Conservation (phyloP, 2,113 vertebrate genomes). For the Plestiodon gilberti region DNA sequence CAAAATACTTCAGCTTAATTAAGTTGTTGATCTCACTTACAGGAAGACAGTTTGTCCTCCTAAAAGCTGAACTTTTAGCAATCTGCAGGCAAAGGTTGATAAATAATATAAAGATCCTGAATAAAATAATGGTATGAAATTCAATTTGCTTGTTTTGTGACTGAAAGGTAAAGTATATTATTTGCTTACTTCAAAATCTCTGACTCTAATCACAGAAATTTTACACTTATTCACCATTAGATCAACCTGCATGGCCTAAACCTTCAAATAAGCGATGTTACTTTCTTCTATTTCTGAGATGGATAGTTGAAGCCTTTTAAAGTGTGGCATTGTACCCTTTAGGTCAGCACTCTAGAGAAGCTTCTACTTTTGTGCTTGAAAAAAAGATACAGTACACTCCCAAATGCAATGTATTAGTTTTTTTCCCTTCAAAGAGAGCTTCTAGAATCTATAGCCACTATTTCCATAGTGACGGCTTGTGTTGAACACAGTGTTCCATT, state of each 20-base stretch:
- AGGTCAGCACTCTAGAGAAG: background rate
- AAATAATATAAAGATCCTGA: background rate
- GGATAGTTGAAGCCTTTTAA: background rate
- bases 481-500: slow-evolving; percentile 40
- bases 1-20: background rate
- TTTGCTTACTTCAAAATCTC: background rate
- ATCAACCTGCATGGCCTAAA: background rate
- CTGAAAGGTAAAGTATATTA: background rate
- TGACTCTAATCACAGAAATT: background rate
- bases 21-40: background rate
- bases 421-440: background rate
- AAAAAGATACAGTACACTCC: background rate
- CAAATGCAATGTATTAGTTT: background rate
- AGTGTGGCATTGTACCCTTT: background rate
- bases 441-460: slow-evolving; percentile 11
- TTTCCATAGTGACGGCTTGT: slow-evolving; percentile 29
- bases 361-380: background rate
- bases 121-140: background rate
- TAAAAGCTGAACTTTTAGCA: background rate
- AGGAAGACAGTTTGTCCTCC: background rate
- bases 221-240: background rate
- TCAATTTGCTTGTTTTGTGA: background rate
- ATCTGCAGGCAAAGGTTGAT: background rate
- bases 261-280: background rate
- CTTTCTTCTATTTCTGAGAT: background rate